Base-by-base conservation (phyloP, 1,140 invertebrate genomes). In the Diprion similis region DNA sequence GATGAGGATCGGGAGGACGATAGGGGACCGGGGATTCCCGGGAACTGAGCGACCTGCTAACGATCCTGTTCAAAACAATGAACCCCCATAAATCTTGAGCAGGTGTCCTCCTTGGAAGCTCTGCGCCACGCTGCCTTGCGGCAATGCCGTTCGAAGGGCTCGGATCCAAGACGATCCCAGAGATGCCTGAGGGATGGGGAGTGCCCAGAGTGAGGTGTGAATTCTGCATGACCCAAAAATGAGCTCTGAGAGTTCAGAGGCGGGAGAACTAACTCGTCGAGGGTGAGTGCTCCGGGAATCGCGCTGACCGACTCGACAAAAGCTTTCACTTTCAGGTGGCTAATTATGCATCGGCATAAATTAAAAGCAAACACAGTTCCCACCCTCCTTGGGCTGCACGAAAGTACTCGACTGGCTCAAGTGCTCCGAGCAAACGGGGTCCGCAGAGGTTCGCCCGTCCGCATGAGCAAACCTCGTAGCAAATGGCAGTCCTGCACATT, bases 321-420 rank as follows among this genome's bases (percentile, higher is more conserved):
- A 45, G 66, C 11, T 68, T 68, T 68, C 19, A n/a, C 66, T 68
- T 68, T 68, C 71, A 72, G 69, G 67, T 68, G 74, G 73, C 75
- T 77, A 78, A 80, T 79, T 78, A 79, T 79, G 75, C 78, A 76
- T 71, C 73, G 75, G 77, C 75, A 73, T 78, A 79, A 78, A 79
- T 80, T 79, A 74, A 77, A 77, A 48, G 71, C 76, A 79, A 80
- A 79, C 71, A 76, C 19, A 51, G 46, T 17, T 59, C 4, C 51
- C n/a, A 17, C n/a, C 51, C 11, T 59, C 51, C 51, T 59, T 17
- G n/a, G 51, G 6, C 51, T 59, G n/a, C 51, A 59, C 24, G 24
- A 37, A 37, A 37, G 24, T 37, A 37, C 51, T 59, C 51, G 51
- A 59, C 51, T 6, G 24, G n/a, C 51, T 59, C 51, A 9, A 59